Conservation (phyloP, 2,113 vertebrate species). For the Bettongia penicillata region DNA sequence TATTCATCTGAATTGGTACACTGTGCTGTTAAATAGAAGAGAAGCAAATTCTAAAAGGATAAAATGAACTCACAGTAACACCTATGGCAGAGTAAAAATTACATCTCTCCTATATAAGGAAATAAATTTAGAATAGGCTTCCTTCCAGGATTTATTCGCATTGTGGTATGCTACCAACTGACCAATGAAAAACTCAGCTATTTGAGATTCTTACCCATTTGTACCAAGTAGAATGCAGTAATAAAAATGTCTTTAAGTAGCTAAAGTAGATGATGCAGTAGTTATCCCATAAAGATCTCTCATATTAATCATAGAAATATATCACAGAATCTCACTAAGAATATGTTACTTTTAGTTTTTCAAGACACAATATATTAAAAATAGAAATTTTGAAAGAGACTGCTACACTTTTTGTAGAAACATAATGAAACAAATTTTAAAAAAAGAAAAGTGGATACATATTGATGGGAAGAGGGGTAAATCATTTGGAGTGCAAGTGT, state of each 20-base stretch:
- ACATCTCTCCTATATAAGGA: not conserved
- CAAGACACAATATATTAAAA: not conserved
- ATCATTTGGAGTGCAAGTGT: not conserved
- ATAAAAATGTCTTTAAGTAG: not conserved
- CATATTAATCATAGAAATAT: not conserved
- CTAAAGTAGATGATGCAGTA: not conserved
- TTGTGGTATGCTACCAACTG: not conserved
- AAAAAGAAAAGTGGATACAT: not conserved
- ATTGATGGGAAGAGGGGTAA: not conserved
- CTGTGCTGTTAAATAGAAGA: not conserved
- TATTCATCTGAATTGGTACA: not conserved
- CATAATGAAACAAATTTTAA: not conserved
- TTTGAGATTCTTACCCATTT: not conserved
- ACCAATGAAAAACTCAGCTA: not conserved
- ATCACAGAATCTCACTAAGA: not conserved
- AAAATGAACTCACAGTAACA: not conserved
- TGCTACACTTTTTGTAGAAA: not conserved
- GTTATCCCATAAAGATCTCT: not conserved
- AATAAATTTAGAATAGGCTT: not conserved
- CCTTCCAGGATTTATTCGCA: not conserved
- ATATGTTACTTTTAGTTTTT: not conserved
- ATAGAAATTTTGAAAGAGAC: not conserved
- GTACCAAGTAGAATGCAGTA: not conserved
- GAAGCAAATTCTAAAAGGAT: not conserved
- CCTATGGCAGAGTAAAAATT: not conserved